A percentile compares a stretch with the other conserved stretches of the same genome.
Evolutionary conservation across 1,140 invertebrate genomes (phyloP).

Genomic region (Leptopilina boulardi): DNA sequence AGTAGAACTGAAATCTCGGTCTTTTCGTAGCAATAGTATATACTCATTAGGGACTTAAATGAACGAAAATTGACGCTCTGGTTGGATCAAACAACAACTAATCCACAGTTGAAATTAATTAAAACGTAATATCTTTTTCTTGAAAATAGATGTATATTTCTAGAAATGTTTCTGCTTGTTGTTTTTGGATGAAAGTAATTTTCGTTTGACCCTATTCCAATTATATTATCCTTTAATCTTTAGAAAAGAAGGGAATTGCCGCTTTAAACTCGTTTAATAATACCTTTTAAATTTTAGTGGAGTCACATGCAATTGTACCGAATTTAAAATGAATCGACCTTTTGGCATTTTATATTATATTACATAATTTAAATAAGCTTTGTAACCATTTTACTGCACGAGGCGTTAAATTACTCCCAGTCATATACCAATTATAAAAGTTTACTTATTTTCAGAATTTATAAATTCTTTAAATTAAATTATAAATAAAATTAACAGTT

Average conservation of each 20-base stretch:
- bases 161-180: no score
- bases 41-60: no score
- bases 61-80: no score
- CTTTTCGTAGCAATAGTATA: no score
- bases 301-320: conserved; percentile 11
- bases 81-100: no score
- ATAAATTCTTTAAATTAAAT: not conserved
- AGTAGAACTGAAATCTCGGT: no score
- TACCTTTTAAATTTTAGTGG: not conserved
- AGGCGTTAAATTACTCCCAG: not conserved
- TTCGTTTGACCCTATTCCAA: not conserved
- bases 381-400: not conserved
- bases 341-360: not conserved
- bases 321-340: conserved; percentile 12
- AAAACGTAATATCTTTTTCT: no score
- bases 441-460: not conserved
- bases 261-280: not conserved
- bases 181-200: not conserved
- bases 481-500: no score
- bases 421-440: not conserved
- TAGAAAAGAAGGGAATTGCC: not conserved
- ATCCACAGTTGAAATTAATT: no score
- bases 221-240: not conserved
- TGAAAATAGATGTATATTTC: no score
- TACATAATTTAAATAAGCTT: not conserved